phyloP scores from a whole-genome alignment of 2,888 invertebrate genomes.

The Arctia plantaginis region DNA sequence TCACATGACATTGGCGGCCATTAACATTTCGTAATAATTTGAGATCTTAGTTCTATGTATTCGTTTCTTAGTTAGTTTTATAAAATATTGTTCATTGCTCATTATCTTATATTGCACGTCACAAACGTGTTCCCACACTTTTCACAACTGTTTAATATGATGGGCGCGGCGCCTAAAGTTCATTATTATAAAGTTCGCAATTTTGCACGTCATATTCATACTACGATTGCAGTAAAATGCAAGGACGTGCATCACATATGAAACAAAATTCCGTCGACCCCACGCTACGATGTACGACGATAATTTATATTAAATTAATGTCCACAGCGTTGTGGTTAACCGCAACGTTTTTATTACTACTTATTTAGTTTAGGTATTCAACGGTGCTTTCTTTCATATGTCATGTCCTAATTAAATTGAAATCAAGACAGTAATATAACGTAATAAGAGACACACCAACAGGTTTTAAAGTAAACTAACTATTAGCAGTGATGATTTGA shows the following conservation, averaged over 20 bases:
- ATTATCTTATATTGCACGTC: background rate
- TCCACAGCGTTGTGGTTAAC: constrained; percentile 61
- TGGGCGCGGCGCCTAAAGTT: constrained; percentile 42
- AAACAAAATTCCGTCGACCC: constrained; percentile 60
- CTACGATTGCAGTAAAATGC: constrained; percentile 56
- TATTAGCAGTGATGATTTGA: constrained; percentile 28
- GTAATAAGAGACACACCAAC: constrained; percentile 16
- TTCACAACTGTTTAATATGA: constrained; percentile 41
- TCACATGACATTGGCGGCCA: constrained; percentile 42
- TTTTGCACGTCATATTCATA: constrained; percentile 55
- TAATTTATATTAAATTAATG: constrained; percentile 69
- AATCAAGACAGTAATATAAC: background rate
- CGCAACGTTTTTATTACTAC: constrained; percentile 54
- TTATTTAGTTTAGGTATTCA: constrained; percentile 59
- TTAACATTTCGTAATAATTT: constrained; percentile 25
- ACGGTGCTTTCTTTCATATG: constrained; percentile 37
- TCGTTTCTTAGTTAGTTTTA: background rate
- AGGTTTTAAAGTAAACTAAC: constrained; percentile 18
- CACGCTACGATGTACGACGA: constrained; percentile 55
- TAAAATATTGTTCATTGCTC: background rate
- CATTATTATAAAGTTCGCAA: constrained; percentile 54
- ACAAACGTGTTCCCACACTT: constrained; percentile 39
- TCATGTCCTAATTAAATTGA: constrained; percentile 48
- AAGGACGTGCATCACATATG: constrained; percentile 60
- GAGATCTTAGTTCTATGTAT: background rate